These are phyloP conservation scores for Macrosiphum euphorbiae DNA, from an alignment of 2,888 invertebrate genomes.

Conservation along the genomic window DNA sequence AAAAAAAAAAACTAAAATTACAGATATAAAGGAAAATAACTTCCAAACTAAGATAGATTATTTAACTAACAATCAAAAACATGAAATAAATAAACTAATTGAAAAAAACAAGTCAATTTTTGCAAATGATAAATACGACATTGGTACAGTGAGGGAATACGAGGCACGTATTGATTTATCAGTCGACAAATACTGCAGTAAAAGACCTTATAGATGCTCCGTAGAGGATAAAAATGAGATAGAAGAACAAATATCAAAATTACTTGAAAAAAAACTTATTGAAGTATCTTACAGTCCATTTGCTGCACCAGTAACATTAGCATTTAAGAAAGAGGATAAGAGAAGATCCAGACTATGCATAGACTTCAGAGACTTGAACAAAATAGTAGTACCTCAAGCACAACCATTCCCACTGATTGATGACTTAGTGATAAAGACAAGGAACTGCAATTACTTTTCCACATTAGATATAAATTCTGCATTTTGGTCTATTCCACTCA, in stretches of 20 bases:
- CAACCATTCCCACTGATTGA: constrained; percentile 66
- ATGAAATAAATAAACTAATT: background rate
- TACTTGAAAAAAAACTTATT: background rate
- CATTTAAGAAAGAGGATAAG: no score
- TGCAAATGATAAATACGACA: constrained; percentile 67
- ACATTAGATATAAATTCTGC: constrained; percentile 66
- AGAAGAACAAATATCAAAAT: constrained; percentile 38
- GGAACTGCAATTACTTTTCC: constrained; percentile 65
- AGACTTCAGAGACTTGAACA: background rate
- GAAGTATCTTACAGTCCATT: background rate
- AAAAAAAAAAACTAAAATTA: constrained; percentile 39
- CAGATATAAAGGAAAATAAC: background rate
- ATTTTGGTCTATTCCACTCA: constrained; percentile 66
- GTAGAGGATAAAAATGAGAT: constrained; percentile 23
- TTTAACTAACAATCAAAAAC: background rate
- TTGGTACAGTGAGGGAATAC: constrained; percentile 8
- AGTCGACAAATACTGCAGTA: constrained; percentile 3
- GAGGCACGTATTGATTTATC: constrained; percentile 37
- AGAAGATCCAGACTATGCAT: background rate
- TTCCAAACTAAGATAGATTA: constrained; percentile 60
- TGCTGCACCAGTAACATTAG: no score
- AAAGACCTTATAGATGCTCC: constrained; percentile 58
- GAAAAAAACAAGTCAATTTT: background rate
- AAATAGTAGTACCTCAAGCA: constrained; percentile 41
- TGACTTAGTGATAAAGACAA: constrained; percentile 63